Evolutionary conservation across 2,797 vertebrate genomes (phyloP).

Genomic region (Neosalanx taihuensis): DNA sequence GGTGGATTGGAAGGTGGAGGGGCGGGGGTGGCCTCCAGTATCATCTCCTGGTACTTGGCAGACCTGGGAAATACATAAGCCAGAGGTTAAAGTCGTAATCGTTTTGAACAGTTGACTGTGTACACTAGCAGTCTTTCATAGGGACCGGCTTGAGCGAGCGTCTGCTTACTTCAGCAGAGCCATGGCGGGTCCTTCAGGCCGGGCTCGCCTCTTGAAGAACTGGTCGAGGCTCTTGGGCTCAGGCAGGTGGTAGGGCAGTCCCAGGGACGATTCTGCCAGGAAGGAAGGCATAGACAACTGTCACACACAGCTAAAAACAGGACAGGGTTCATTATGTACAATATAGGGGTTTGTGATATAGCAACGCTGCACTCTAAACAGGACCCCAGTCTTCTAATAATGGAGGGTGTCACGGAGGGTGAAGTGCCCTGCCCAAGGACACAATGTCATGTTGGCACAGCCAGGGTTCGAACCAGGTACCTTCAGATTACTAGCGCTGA

Average conservation of each 20-base stretch:
- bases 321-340: too few relatives aligned
- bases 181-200: conserved; percentile 84
- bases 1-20: conserved; percentile 29
- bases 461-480: too few relatives aligned
- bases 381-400: too few relatives aligned
- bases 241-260: conserved; percentile 93
- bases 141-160: background rate
- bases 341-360: too few relatives aligned
- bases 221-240: conserved; percentile 88
- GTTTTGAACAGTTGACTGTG: background rate
- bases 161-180: conserved; percentile 86
- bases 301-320: background rate
- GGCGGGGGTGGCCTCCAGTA: conserved; percentile 56
- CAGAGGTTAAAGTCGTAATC: too few relatives aligned
- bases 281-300: conserved; percentile 11
- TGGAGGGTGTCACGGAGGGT: background rate
- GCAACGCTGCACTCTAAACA: too few relatives aligned
- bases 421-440: too few relatives aligned
- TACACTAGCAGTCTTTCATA: background rate
- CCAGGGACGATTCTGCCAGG: conserved; percentile 80
- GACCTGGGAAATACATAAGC: conserved; percentile 63
- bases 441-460: too few relatives aligned
- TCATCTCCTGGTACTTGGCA: conserved; percentile 76
- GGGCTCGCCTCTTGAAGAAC: conserved; percentile 82
- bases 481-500: too few relatives aligned